Evolutionary conservation across 2,888 invertebrate genomes (phyloP).

Genomic region (Bugula neritina): DNA sequence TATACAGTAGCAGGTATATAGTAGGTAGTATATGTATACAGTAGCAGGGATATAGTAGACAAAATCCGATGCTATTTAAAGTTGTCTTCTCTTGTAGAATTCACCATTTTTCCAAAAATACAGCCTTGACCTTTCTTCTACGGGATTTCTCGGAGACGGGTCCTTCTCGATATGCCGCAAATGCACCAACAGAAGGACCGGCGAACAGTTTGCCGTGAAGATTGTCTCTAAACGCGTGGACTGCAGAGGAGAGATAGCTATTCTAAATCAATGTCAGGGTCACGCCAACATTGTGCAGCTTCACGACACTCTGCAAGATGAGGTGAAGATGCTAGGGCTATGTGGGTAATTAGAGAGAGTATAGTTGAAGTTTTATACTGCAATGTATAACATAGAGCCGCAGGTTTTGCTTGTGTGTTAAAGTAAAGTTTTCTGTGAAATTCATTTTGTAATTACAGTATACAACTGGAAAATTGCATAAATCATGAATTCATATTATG

Average conservation of each 20-base stretch:
- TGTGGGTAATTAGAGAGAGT: no score
- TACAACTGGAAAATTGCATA: no score
- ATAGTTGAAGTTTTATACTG: no score
- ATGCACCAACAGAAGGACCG: constrained; percentile 69
- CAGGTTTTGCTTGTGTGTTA: no score
- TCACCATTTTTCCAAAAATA: constrained; percentile 81
- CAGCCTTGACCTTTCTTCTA: constrained; percentile 62
- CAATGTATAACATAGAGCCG: no score
- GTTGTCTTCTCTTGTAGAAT: constrained; percentile 57
- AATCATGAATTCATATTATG: no score
- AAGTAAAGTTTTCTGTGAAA: no score
- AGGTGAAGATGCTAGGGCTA: constrained; percentile 56
- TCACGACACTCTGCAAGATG: constrained; percentile 76
- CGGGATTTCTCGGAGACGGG: constrained; percentile 74
- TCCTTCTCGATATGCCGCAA: constrained; percentile 79
- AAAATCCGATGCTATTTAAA: no score
- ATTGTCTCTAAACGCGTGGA: constrained; percentile 67
- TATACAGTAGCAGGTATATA: no score
- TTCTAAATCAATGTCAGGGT: constrained; percentile 76
- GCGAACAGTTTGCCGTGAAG: constrained; percentile 79
- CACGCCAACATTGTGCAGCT: constrained; percentile 80
- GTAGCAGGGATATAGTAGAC: neutral
- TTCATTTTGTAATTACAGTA: no score
- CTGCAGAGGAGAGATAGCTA: constrained; percentile 68
- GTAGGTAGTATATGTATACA: no score